Evolutionary conservation across 2,888 invertebrate genomes (phyloP), one percentile per base, ranked within the genome.

Genomic region (Cephus pygmeus): DNA sequence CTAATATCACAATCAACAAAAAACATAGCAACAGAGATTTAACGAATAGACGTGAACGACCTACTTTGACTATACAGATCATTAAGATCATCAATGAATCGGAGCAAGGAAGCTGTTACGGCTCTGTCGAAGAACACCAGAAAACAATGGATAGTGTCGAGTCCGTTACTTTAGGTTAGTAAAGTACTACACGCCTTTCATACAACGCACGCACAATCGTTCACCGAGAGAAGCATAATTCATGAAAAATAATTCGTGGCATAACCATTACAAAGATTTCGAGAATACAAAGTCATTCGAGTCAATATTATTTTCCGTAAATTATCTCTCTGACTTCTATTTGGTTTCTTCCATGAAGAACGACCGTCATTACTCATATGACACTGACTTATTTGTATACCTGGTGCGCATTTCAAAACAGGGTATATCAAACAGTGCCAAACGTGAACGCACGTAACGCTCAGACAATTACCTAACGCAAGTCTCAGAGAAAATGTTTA

Each of bases 401-500:
- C 56, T 9, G 56, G 23, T 9, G 0, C 23, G 9, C 56, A 56
- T 56, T 56, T 56, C 9, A 56, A 56, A 56, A 23, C 56, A 23
- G 23, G 23, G 23, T 23, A 56, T 9, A 23, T 23, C 23, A 9
- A 23, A 23, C 56, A 56, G 23, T 23, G 4, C 2, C 56, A 23
- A 56, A 56, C 15, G 23, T 9, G 56, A 56, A 56, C 23, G 15
- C 40, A 40, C 40, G 23, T 56, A 56, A 56, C 56, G 6, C 9
- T 56, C 56, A 23, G 15, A 1, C 56, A 56, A 56, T 56, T 56
- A 56, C 56, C 56, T 56, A 56, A 56, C 56, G 23, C 56, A 9
- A 23, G 6, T 56, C 56, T 23, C 76, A 80, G 81, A 81, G 80
- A 79, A 81, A 79, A 75, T 77, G 40, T 69, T 30, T 68, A 79